Percentiles rank a stretch among this genome's conserved stretches.
These are phyloP conservation scores for Pandion haliaetus DNA, from an alignment of 2,113 vertebrate genomes.

Conservation along the genomic window DNA sequence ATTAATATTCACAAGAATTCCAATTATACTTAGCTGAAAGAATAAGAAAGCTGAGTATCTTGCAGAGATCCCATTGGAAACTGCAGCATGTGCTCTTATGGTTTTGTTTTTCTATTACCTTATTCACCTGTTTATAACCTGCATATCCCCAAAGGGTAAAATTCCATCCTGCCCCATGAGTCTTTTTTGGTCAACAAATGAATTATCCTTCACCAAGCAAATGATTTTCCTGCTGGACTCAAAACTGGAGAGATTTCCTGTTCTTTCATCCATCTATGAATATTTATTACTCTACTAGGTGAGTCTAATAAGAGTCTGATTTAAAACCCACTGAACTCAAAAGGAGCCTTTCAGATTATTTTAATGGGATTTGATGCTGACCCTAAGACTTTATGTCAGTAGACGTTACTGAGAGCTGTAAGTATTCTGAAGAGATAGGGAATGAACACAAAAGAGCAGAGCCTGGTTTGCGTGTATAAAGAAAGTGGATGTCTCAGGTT, in stretches of 20 bases:
- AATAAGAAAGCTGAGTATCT: neutral
- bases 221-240: neutral
- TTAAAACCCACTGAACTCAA: slow-evolving; percentile 3
- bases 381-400: neutral
- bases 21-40: neutral
- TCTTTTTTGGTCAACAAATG: neutral
- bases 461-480: neutral
- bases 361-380: slow-evolving; percentile 32
- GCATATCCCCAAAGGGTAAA: neutral
- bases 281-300: slow-evolving; percentile 15
- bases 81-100: neutral
- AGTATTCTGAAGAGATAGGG: neutral
- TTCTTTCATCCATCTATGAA: slow-evolving; percentile 13
- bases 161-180: neutral
- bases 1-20: neutral
- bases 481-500: neutral
- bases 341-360: slow-evolving; percentile 7
- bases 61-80: neutral
- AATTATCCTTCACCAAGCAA: neutral
- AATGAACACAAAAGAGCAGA: neutral
- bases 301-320: neutral
- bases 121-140: neutral
- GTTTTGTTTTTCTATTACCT: neutral
- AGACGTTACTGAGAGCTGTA: neutral
- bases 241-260: neutral